Evolutionary conservation across 2,797 vertebrate genomes (phyloP), one percentile per base, ranked within the genome.

Genomic region (Nyctalus aviator): DNA sequence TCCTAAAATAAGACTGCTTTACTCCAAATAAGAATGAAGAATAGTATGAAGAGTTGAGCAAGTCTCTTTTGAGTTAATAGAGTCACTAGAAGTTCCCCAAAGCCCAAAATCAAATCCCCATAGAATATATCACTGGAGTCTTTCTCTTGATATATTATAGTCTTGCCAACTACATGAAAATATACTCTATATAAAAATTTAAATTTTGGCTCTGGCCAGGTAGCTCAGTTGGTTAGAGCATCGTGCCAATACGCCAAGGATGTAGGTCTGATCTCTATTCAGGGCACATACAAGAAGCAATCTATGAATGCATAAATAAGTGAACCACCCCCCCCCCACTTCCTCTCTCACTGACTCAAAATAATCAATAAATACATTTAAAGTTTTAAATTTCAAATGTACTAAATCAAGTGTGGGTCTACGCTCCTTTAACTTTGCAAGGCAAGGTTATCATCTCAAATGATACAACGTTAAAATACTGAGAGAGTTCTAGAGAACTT

Each of bases 21-120:
- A 35, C 64, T 92, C 50, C 71, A 75, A 93, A 59, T 71, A 83
- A 89, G 44, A 66, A 84, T 55, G 46, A 92, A 41, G 41, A 91
- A 30, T 90, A 90, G 84, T 84, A 37, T 69, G 84, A 96, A 85
- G 32, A 12, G 13, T 37, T 73, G n/a, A 77, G 25, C 78, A 68
- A 35, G 25, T 84, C 71, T 53, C 50, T 86, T 93, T 69, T 64
- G 10, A 76, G 68, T 87, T 79, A 20, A 53, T 77, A 59, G 27
- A 64, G 35, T 35, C 15, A 53, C 12, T 69, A 41, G 15, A 84
- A 79, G 5, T 76, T 95, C 46, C 50, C 69, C 75, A 62, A 88
- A 85, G 20, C 37, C 75, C 62, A 62, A 90, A 93, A 10, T 84
- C 25, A 93, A 79, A 73, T 82, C 71, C 55, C 15, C 10, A 15